Base-by-base conservation (phyloP, 2,113 vertebrate species). In the Pygoscelis adeliae region DNA sequence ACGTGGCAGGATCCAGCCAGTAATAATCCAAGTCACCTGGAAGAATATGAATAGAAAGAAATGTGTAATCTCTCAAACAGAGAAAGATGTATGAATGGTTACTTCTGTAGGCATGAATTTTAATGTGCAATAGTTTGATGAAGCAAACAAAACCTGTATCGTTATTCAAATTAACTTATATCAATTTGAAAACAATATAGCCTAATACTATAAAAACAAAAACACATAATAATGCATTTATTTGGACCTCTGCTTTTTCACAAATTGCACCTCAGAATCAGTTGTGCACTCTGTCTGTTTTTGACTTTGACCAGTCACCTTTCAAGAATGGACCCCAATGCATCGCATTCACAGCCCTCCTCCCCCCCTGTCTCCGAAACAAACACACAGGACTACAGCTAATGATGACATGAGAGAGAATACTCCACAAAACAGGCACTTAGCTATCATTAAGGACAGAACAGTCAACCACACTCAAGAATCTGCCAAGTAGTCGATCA, bases 11-110 rank as follows among this genome's bases (percentile, higher is more conserved):
- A 98, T 99, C 99, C 97, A 99, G 97, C 98, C 99, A 99, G 98
- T 99, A 99, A 97, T 99, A 99, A 98, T 99, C 99, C 99, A 99
- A 99, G 97, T 99, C 99, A 98, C 99, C 99, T 99, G 97, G 38
- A 97, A 95, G 70, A 96, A 96, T 6, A 91, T 3, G n/a, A 93
- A 93, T 85, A 95, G 50, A 97, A 94, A 65, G 52, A 95, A 96
- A 96, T 95, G 71, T 85, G 77, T 93, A 96, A 96, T 79, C 90
- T 67, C 89, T 95, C 94, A 91, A 72, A 94, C 52, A 78, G 61
- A 84, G 85, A 78, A 95, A 52, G 29, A 67, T 7, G 21, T 13
- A 53, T 18, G 25, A 63, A 72, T 36, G 2, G 46, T 49, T 38
- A 71, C 18, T 74, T 83, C 69, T 49, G 32, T 19, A 63, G 49